Conservation (phyloP, 2,888 invertebrate species). For the Tiliacea aurago region DNA sequence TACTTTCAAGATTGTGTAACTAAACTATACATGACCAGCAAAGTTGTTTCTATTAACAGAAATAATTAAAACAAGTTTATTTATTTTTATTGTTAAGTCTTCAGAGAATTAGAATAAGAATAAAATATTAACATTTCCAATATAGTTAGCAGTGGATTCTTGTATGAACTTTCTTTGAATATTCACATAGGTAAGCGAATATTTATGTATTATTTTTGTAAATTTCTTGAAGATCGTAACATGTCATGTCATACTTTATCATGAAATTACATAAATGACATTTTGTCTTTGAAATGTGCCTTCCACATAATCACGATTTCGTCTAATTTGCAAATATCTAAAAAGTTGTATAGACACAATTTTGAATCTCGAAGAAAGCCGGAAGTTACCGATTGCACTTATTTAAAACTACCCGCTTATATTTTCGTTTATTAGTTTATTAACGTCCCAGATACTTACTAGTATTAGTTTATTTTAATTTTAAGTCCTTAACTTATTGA, state of each 20-base stretch:
- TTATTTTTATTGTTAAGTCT: conserved; percentile 82
- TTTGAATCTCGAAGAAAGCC: conserved; percentile 54
- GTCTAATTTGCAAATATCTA: conserved; percentile 5
- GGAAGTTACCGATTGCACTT: conserved; percentile 29
- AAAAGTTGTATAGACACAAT: conserved; percentile 31
- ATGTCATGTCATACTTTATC: conserved; percentile 29
- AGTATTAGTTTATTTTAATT: conserved; percentile 31
- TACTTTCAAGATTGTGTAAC: no score
- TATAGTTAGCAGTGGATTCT: conserved; percentile 32
- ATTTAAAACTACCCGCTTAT: conserved; percentile 8
- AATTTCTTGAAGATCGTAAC: conserved; percentile 35
- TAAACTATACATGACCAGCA: neutral
- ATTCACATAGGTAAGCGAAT: conserved; percentile 31
- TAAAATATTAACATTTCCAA: conserved; percentile 53
- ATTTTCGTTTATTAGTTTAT: conserved; percentile 25
- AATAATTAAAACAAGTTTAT: conserved; percentile 50
- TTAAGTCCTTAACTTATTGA: conserved; percentile 51
- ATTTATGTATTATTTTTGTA: conserved; percentile 48
- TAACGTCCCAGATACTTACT: conserved; percentile 48
- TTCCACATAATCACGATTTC: conserved; percentile 54
- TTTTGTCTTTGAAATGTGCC: conserved; percentile 54
- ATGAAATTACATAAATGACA: conserved; percentile 36
- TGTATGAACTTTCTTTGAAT: conserved; percentile 41
- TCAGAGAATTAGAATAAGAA: conserved; percentile 73
- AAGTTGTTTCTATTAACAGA: neutral